phyloP scores from a whole-genome alignment of 2,888 invertebrate genomes.

The Lathronympha strigana region DNA sequence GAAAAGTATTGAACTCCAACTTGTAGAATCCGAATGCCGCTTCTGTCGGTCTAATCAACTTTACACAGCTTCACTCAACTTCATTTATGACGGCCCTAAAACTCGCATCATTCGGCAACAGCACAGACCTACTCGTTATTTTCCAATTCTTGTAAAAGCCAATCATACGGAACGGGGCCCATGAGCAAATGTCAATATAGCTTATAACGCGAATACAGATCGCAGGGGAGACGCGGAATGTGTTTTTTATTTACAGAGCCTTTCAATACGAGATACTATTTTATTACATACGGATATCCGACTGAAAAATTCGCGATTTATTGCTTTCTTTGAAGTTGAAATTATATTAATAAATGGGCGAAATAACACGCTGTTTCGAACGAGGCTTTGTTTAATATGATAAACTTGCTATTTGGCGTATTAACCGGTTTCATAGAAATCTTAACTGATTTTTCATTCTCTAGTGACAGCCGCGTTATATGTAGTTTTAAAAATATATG shows the following conservation, averaged over 20 bases:
- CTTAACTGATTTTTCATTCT: no score
- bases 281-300: conserved; percentile 37
- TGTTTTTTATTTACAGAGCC: conserved; percentile 58
- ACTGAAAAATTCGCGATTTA: conserved; percentile 31
- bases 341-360: conserved; percentile 20
- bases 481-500: no score
- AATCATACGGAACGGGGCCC: conserved; percentile 64
- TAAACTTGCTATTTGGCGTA: no score
- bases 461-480: no score
- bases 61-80: conserved; percentile 14
- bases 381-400: no score
- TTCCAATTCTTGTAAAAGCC: conserved; percentile 72
- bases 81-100: conserved; percentile 39
- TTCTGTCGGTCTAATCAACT: conserved; percentile 15
- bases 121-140: conserved; percentile 55
- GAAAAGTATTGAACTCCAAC: no score
- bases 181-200: conserved; percentile 65
- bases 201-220: conserved; percentile 61
- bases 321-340: conserved; percentile 28
- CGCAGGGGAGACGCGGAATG: conserved; percentile 57
- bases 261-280: conserved; percentile 43
- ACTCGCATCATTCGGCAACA: conserved; percentile 41
- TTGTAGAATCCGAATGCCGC: neutral
- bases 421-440: no score
- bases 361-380: neutral